Conservation (phyloP, 2,113 vertebrate species). For the Tetraodon nigroviridis region DNA sequence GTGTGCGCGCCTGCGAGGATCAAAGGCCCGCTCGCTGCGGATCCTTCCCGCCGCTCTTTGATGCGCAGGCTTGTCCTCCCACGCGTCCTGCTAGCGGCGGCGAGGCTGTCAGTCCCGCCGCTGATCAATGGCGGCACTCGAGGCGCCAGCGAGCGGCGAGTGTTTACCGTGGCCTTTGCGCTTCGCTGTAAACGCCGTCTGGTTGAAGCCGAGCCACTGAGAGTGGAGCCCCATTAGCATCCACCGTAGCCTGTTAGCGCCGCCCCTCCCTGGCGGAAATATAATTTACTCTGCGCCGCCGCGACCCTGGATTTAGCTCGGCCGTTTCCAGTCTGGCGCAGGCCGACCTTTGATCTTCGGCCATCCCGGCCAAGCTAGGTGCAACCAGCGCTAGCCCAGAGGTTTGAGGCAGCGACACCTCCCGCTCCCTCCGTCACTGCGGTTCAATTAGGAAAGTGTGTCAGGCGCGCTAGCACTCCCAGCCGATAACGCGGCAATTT, state of each 20-base stretch:
- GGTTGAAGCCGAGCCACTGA: slow-evolving; percentile 16
- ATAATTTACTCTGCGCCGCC: slow-evolving; percentile 34
- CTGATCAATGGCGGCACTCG: slow-evolving; percentile 41
- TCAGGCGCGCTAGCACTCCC: slow-evolving; percentile 8
- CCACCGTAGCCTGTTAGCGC: slow-evolving; percentile 35
- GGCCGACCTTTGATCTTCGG: slow-evolving; percentile 41
- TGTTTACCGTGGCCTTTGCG: slow-evolving; percentile 10
- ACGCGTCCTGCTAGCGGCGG: slow-evolving; percentile 22
- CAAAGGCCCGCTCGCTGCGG: slow-evolving; percentile 20
- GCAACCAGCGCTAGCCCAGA: no score
- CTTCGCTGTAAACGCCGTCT: no score
- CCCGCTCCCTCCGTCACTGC: not conserved
- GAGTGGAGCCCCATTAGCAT: slow-evolving; percentile 13
- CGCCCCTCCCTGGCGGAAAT: no score
- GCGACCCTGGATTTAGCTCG: slow-evolving; percentile 36
- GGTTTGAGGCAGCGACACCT: no score
- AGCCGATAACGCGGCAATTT: slow-evolving; percentile 36
- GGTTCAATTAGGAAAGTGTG: slow-evolving; percentile 33
- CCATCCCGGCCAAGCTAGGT: no score
- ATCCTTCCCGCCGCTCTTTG: slow-evolving; percentile 18
- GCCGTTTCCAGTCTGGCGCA: slow-evolving; percentile 12
- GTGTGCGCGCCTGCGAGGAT: slow-evolving; percentile 3
- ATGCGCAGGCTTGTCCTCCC: slow-evolving; percentile 20
- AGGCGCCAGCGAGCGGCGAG: slow-evolving; percentile 7
- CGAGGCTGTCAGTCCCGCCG: slow-evolving; percentile 30